Conservation (phyloP, 2,113 vertebrate genomes). For the Albula glossodonta region DNA sequence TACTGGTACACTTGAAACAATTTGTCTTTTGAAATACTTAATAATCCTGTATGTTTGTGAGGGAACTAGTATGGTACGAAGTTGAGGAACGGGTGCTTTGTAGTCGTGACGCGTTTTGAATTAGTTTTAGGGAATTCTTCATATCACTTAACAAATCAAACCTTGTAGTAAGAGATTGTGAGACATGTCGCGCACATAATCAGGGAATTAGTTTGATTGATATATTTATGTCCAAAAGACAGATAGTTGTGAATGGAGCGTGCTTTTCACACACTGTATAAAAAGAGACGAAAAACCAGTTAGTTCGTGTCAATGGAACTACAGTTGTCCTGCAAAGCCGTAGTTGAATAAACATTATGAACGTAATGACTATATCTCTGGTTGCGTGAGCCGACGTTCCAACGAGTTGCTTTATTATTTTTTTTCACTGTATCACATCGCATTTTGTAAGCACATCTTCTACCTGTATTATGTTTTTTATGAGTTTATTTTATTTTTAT, state of each 20-base stretch:
- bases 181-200: background rate
- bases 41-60: background rate
- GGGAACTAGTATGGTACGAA: background rate
- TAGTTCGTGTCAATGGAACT: background rate
- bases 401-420: background rate
- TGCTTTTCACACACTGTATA: background rate
- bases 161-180: background rate
- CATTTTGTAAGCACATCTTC: background rate
- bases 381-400: background rate
- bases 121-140: background rate
- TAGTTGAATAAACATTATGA: background rate
- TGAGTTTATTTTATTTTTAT: background rate
- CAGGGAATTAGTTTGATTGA: background rate
- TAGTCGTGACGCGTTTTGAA: background rate
- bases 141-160: background rate
- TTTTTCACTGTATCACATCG: background rate
- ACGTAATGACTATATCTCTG: background rate
- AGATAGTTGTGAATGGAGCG: background rate
- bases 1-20: background rate
- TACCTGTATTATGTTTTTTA: background rate
- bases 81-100: background rate
- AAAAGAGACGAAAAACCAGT: background rate
- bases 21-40: slow-evolving; percentile 7
- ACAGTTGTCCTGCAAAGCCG: background rate
- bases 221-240: background rate